phyloP scores from a whole-genome alignment of 1,140 invertebrate genomes.

The Neodiprion fabricii region DNA sequence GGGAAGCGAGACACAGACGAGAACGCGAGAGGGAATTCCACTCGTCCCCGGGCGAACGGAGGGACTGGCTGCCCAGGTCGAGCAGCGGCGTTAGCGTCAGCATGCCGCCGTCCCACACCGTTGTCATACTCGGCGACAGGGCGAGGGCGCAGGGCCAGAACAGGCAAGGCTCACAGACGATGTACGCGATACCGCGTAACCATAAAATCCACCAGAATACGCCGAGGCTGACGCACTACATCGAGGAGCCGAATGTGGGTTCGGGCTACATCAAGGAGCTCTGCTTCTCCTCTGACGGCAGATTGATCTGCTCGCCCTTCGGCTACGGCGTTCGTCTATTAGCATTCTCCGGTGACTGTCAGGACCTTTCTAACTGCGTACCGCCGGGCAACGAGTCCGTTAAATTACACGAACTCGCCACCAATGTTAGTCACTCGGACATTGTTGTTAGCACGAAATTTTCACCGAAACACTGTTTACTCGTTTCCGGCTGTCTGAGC shows the following conservation, averaged over 20 bases:
- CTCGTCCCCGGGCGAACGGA: constrained; percentile 26
- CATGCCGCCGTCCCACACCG: constrained; percentile 50
- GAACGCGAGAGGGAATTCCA: constrained; percentile 53
- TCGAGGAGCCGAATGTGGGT: constrained; percentile 87
- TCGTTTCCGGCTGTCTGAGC: constrained; percentile 87
- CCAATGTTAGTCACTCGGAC: constrained; percentile 77
- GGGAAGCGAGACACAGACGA: constrained; percentile 67
- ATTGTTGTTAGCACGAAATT: constrained; percentile 93
- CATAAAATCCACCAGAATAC: constrained; percentile 75
- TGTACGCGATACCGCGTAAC: constrained; percentile 56
- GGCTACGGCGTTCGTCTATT: constrained; percentile 83
- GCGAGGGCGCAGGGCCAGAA: constrained; percentile 43
- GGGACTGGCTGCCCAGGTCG: constrained; percentile 38
- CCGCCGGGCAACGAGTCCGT: constrained; percentile 59
- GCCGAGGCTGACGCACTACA: constrained; percentile 81
- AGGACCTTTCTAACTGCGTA: constrained; percentile 78
- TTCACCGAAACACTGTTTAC: constrained; percentile 81
- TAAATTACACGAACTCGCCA: constrained; percentile 69
- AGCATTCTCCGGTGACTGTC: constrained; percentile 78
- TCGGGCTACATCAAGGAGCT: constrained; percentile 88
- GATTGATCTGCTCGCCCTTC: constrained; percentile 89
- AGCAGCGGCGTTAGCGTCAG: constrained; percentile 41
- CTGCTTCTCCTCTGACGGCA: constrained; percentile 87
- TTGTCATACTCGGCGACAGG: constrained; percentile 54
- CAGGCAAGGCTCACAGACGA: constrained; percentile 45